Evolutionary conservation across 2,113 vertebrate genomes (phyloP), one percentile per base, ranked within the genome.

Genomic region (Upupa epops): DNA sequence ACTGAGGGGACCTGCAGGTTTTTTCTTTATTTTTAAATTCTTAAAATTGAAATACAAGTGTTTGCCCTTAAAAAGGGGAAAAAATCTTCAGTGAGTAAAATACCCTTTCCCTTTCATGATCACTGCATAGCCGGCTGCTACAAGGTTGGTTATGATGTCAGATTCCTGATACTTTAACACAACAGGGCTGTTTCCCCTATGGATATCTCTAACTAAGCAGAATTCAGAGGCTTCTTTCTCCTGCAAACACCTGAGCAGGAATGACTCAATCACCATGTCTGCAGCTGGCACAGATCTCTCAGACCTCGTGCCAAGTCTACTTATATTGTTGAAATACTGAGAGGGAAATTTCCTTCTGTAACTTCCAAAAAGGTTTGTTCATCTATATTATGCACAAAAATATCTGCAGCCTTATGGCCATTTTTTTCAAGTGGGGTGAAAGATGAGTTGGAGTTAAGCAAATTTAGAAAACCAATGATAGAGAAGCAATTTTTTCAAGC

Each of bases 181-280:
- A 74, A 60, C 79, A 54, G 72, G n/a, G 22, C 86, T 55, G 8
- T 60, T 94, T 71, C 55, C 69, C 58, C 17, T 4, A 65, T 68
- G 46, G 51, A 75, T 88, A 88, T 86, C 90, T 91, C 71, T 48
- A 75, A 29, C 79, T 77, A 86, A 93, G 91, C 69, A 91, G 63
- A 92, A 78, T 83, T 81, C 69, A n/a, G 74, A 86, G 64, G 66
- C 68, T 92, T 91, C 76, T 92, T 80, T 88, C 90, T 95, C 76
- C 72, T 86, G 79, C 65, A 83, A 88, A 61, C 83, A 96, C 92
- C 92, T 93, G 88, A 95, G 86, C 73, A 88, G 88, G 75, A 93
- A 37, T 88, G 15, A 95, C 58, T 95, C 88, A 83, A 48, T 4
- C 64, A 45, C 64, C 0, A 0, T 56, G 59, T 6, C 0, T 0